Percentiles rank a stretch among this genome's conserved stretches.
Conservation (phyloP, 1,140 invertebrate species). For the Temnothorax longispinosus region DNA sequence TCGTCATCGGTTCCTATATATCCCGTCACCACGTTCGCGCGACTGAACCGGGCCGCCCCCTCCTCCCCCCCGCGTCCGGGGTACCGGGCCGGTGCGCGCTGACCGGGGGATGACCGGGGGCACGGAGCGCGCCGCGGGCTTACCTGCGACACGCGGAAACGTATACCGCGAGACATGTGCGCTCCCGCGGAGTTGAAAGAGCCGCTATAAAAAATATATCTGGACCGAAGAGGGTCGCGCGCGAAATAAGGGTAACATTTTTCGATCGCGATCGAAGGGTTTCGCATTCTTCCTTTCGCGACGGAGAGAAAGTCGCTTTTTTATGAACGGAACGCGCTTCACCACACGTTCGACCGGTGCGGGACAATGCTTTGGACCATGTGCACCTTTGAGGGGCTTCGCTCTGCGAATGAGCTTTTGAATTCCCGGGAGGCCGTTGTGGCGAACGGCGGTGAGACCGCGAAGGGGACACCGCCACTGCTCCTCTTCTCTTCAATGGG, state of each 20-base stretch:
- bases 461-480: not conserved
- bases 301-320: not conserved
- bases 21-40: not conserved
- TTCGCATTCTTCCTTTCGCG: not conserved
- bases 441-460: not conserved
- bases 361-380: constrained; percentile 6
- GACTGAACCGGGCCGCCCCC: not conserved
- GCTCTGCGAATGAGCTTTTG: constrained; percentile 36
- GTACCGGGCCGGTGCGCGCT: not conserved
- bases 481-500: not conserved
- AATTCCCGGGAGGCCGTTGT: not conserved
- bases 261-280: too few species aligned
- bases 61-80: not conserved
- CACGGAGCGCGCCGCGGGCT: not conserved
- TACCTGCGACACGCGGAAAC: not conserved
- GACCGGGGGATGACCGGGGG: not conserved
- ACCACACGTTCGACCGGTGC: not conserved
- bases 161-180: constrained; percentile 21
- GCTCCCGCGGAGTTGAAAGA: not conserved
- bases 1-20: not conserved
- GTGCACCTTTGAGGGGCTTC: constrained; percentile 2
- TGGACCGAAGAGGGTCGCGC: not conserved
- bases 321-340: not conserved
- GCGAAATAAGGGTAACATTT: not conserved
- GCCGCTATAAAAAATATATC: not conserved